phyloP scores from a whole-genome alignment of 2,113 vertebrate genomes.

The Anolis sagrei region DNA sequence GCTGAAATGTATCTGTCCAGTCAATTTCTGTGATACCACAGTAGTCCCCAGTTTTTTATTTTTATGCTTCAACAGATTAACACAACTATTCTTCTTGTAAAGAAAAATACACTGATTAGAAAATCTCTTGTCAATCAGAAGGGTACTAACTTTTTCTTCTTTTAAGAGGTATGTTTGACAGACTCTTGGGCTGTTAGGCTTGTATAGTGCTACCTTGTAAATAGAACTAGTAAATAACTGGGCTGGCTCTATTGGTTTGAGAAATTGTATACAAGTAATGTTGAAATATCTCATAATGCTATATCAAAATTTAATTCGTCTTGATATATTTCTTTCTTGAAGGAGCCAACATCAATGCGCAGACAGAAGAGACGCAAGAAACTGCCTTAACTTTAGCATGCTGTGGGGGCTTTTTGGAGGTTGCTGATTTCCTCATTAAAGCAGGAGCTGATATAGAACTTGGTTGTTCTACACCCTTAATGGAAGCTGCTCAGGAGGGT shows the following conservation, averaged over 20 bases:
- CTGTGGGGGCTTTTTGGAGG: slow-evolving; percentile 97
- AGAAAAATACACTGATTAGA: background rate
- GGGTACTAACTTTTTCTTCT: background rate
- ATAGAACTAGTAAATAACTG: background rate
- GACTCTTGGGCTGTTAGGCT: background rate
- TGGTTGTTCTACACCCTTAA: slow-evolving; percentile 96
- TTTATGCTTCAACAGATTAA: too few species aligned
- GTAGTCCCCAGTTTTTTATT: too few species aligned
- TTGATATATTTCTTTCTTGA: slow-evolving; percentile 44
- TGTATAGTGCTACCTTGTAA: background rate
- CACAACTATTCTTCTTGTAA: too few species aligned
- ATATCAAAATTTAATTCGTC: background rate
- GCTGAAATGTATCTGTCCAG: too few species aligned
- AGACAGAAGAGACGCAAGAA: slow-evolving; percentile 99
- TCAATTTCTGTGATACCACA: too few species aligned
- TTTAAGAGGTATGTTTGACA: background rate
- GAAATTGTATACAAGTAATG: background rate
- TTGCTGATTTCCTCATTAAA: slow-evolving; percentile 97
- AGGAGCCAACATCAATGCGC: slow-evolving; percentile 99
- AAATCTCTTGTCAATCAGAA: background rate
- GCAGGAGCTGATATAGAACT: slow-evolving; percentile 97
- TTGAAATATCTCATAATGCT: background rate
- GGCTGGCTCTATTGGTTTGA: background rate
- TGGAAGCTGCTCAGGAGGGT: slow-evolving; percentile 98
- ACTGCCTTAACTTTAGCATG: slow-evolving; percentile 96